Evolutionary conservation across 2,113 vertebrate species (phyloP).

Genomic region (Nannobrachium achirus): DNA sequence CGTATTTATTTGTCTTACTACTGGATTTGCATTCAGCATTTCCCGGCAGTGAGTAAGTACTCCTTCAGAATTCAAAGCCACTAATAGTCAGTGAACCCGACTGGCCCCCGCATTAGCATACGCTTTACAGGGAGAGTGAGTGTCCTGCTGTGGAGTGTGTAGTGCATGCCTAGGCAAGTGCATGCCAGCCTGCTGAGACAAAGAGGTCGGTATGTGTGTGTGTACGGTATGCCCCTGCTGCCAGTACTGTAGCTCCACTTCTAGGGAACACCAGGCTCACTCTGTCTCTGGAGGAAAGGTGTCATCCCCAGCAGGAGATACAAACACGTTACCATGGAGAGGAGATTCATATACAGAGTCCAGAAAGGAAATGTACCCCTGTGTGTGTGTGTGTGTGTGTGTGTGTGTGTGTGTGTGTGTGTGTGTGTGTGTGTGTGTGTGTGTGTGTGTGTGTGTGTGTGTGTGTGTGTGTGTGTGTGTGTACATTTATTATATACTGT

Average conservation of each 20-base stretch:
- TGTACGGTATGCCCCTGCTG: not conserved
- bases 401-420: too few species aligned
- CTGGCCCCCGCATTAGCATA: not conserved
- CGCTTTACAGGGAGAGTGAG: not conserved
- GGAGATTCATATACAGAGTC: not conserved
- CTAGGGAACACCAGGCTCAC: conserved; percentile 3
- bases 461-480: too few species aligned
- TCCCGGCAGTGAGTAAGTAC: not conserved
- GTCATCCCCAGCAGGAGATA: not conserved
- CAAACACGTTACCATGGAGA: conserved; percentile 1
- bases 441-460: too few species aligned
- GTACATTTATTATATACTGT: too few species aligned
- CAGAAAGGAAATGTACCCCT: too few species aligned
- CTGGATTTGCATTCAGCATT: not conserved
- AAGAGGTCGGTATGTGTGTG: not conserved
- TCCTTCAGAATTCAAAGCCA: not conserved
- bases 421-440: too few species aligned
- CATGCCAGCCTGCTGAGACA: not conserved
- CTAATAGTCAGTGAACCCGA: not conserved
- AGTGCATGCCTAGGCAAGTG: not conserved
- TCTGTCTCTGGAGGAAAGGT: conserved; percentile 12
- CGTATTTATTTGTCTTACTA: not conserved
- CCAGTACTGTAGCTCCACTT: not conserved
- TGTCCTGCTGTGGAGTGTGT: not conserved
- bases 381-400: too few species aligned